These are phyloP conservation scores for Hemaris fuciformis DNA, from an alignment of 2,888 invertebrate species.

Conservation along the genomic window DNA sequence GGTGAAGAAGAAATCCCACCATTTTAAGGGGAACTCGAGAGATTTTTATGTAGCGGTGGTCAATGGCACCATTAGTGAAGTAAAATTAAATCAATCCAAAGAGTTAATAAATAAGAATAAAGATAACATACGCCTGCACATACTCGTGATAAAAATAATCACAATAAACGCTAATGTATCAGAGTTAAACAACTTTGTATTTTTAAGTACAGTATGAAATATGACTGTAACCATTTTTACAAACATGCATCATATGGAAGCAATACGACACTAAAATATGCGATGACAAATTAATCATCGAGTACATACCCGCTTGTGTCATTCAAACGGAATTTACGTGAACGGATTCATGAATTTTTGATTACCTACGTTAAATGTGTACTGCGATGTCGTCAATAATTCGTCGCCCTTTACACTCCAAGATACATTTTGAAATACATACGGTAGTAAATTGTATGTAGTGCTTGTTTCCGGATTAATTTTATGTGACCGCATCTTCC, in stretches of 20 bases:
- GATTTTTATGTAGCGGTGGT: too few relatives aligned
- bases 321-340: slow-evolving; percentile 29
- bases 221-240: not conserved
- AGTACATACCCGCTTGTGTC: slow-evolving; percentile 30
- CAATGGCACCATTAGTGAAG: not conserved
- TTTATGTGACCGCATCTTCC: not conserved
- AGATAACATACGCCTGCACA: slow-evolving; percentile 12
- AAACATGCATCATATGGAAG: not conserved
- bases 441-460: not conserved
- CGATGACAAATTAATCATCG: slow-evolving; percentile 32
- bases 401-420: not conserved
- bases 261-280: slow-evolving; percentile 19
- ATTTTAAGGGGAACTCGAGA: too few relatives aligned
- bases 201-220: not conserved
- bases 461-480: not conserved
- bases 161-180: slow-evolving; percentile 1
- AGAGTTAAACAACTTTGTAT: not conserved
- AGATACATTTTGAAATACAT: not conserved
- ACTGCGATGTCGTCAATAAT: not conserved
- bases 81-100: not conserved
- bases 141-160: slow-evolving; percentile 12
- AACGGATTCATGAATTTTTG: not conserved
- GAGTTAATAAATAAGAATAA: not conserved
- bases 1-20: too few relatives aligned
- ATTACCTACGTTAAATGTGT: not conserved